These are phyloP conservation scores for Nylanderia fulva DNA, from an alignment of 1,140 invertebrate species.

Conservation along the genomic window DNA sequence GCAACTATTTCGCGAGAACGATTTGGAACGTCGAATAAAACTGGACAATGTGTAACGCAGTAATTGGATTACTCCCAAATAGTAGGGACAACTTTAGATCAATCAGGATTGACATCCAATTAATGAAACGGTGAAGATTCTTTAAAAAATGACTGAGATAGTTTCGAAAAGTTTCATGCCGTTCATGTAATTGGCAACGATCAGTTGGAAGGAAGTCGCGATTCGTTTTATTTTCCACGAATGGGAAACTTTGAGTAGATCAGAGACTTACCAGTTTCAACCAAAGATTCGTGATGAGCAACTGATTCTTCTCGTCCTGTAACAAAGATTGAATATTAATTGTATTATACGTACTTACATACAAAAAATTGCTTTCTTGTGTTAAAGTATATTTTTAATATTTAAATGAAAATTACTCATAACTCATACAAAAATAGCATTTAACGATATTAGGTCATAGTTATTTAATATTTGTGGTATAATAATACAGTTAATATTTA, in stretches of 20 bases:
- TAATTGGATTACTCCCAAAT: neutral
- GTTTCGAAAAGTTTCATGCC: neutral
- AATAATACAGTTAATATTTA: conserved; percentile 10
- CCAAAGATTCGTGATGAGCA: conserved; percentile 97
- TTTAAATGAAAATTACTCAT: neutral
- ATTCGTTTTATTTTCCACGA: conserved; percentile 10
- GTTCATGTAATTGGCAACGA: conserved; percentile 35
- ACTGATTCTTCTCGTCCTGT: conserved; percentile 97
- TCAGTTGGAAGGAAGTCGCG: conserved; percentile 23
- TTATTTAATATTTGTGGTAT: neutral
- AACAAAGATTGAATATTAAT: conserved; percentile 74
- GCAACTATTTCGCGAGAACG: conserved; percentile 11
- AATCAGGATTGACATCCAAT: conserved; percentile 4
- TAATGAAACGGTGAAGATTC: conserved; percentile 20
- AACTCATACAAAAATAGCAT: neutral
- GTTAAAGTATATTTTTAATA: neutral
- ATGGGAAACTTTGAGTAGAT: conserved; percentile 20
- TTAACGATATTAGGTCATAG: neutral
- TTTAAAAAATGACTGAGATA: conserved; percentile 30
- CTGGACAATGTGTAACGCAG: neutral
- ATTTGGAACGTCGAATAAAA: neutral
- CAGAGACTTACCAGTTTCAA: conserved; percentile 92
- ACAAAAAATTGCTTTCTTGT: neutral
- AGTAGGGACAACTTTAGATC: neutral
- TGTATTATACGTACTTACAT: neutral